These are phyloP conservation scores for Lasioglossum lativentre DNA, from an alignment of 2,888 invertebrate species.

Conservation along the genomic window DNA sequence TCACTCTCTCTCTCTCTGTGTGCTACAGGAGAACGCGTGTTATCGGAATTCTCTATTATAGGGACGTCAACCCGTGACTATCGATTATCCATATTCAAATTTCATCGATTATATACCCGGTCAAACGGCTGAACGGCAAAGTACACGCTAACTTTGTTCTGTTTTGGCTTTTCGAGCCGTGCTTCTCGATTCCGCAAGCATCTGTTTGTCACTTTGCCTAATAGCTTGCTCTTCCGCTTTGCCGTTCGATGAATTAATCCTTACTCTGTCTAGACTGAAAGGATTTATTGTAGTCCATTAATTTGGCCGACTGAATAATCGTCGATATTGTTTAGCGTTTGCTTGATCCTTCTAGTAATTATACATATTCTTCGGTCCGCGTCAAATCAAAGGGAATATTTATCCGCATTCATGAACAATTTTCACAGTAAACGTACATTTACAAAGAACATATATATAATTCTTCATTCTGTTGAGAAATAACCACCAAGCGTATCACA, in stretches of 20 bases:
- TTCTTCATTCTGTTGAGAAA: neutral
- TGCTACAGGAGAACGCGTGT: conserved; percentile 9
- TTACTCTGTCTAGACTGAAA: neutral
- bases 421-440: neutral
- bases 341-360: neutral
- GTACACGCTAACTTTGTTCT: conserved; percentile 3
- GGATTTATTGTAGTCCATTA: neutral
- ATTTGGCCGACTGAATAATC: neutral
- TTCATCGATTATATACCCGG: conserved; percentile 6
- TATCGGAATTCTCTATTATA: conserved; percentile 15
- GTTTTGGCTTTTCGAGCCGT: neutral
- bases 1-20: too few relatives aligned
- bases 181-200: neutral
- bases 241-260: neutral
- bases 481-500: neutral
- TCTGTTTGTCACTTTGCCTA: neutral
- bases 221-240: neutral
- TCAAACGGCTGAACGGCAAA: conserved; percentile 3
- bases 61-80: conserved; percentile 3
- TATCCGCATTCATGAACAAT: neutral
- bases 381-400: neutral
- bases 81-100: conserved; percentile 21
- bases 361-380: neutral
- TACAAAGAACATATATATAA: neutral
- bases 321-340: neutral